Conservation (phyloP, 2,888 invertebrate genomes). For the Conistra vaccinii region DNA sequence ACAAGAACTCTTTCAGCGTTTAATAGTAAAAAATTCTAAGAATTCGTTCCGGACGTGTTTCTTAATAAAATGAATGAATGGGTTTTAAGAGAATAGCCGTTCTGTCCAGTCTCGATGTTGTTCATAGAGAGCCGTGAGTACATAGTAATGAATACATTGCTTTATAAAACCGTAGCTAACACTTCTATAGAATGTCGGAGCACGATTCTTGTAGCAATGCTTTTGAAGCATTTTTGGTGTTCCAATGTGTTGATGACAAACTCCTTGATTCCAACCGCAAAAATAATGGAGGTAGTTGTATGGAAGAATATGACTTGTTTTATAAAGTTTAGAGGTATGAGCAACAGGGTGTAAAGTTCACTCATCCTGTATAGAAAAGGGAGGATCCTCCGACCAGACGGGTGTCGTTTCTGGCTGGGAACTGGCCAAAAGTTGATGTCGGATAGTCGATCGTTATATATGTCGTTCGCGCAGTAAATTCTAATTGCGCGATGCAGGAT, state of each 20-base stretch:
- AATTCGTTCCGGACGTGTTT: conserved; percentile 55
- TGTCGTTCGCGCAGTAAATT: too few species aligned
- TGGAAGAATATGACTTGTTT: not conserved
- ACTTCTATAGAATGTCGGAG: conserved; percentile 35
- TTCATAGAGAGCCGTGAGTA: conserved; percentile 29
- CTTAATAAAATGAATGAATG: conserved; percentile 36
- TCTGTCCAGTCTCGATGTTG: conserved; percentile 21
- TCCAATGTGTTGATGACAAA: not conserved
- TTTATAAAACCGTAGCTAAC: conserved; percentile 57
- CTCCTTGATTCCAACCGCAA: not conserved
- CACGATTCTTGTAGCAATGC: conserved; percentile 46
- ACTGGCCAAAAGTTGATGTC: too few species aligned
- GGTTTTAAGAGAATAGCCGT: conserved; percentile 19
- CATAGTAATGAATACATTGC: conserved; percentile 43
- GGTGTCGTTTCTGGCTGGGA: too few species aligned
- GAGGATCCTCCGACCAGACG: too few species aligned
- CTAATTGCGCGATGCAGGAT: too few species aligned
- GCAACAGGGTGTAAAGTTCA: too few species aligned
- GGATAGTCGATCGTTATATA: too few species aligned
- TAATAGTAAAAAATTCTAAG: conserved; percentile 36
- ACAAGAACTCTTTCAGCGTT: conserved; percentile 30
- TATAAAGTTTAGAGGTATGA: too few species aligned
- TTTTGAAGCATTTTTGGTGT: conserved; percentile 18
- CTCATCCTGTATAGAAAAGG: too few species aligned
- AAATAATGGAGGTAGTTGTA: not conserved